Base-by-base conservation (phyloP, 64 coral and sea anemone species). In the Stylophora pistillata region DNA sequence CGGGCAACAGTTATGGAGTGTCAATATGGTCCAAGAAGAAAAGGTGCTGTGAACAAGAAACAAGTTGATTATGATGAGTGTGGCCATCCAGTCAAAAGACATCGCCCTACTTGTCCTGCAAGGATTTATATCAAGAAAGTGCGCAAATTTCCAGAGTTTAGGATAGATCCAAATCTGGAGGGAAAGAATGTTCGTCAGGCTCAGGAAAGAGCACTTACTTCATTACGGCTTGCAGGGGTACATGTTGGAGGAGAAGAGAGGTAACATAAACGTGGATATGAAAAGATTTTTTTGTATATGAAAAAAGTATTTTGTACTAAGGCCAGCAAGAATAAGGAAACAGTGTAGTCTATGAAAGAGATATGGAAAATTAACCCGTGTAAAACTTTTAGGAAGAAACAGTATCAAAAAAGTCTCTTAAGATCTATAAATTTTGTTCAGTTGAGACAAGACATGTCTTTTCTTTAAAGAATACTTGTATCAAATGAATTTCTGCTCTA, bases 1-100 rank as follows among this genome's bases (percentile, higher is more conserved):
- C 76, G 97, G 30, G 97, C 97, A 33, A 99, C 97, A 84, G 97
- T 99, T n/a, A 99, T 99, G 97, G 97, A 99, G 61, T 99, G 97
- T 33, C 97, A 99, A 4, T 99, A 99, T 89, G 97, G 97, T 25
- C 97, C 97, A 56, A 89, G 97, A 74, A 83, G 97, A 80, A 99
- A 99, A 75, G 97, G 97, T 27, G 85, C 78, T 18, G 78, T 81
- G 4, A 95, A 90, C 64, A 99, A 99, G 73, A 95, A 95, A 32
- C 86, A 94, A 59, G 14, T 75, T 55, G 94, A 93, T 15, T 94
- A 85, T 79, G 88, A 93, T 31, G 90, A 85, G 17, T 33, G 82
- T 30, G 94, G 91, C 12, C 71, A 80, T 56, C 71, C 87, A 47
- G 21, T 99, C 17, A 99, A 99, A 53, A 95, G 85, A 23, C 97